Percentiles rank a stretch among this genome's conserved stretches.
These are phyloP conservation scores for Pterophyllum scalare DNA, from an alignment of 2,113 vertebrate species.

Conservation along the genomic window DNA sequence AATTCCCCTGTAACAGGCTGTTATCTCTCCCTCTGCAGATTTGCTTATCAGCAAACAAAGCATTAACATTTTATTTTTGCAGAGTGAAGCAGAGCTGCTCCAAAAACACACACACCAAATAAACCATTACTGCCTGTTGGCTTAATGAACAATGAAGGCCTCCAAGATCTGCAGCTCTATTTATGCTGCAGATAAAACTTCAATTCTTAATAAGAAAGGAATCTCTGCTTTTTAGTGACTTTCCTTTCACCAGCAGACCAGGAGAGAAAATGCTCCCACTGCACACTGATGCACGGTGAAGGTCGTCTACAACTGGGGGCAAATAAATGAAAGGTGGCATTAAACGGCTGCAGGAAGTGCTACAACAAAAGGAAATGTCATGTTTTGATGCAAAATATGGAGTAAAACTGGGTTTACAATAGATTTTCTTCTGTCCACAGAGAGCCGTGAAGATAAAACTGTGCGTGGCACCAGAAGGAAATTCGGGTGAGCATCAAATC, in stretches of 20 bases:
- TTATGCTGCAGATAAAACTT: slow-evolving; percentile 12
- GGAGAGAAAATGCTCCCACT: neutral
- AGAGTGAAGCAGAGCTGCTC: slow-evolving; percentile 20
- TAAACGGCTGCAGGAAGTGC: neutral
- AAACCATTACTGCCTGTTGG: slow-evolving; percentile 38
- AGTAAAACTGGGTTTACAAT: fast-evolving
- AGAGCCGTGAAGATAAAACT: neutral
- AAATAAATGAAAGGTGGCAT: neutral
- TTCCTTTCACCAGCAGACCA: neutral
- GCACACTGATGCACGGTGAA: neutral
- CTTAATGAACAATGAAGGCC: slow-evolving; percentile 26
- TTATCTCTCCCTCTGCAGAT: slow-evolving; percentile 27
- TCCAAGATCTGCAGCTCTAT: slow-evolving; percentile 13
- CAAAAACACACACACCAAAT: slow-evolving; percentile 39
- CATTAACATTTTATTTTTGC: slow-evolving; percentile 44
- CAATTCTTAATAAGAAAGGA: neutral
- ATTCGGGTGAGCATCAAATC: neutral
- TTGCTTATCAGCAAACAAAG: slow-evolving; percentile 43
- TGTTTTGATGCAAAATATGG: neutral
- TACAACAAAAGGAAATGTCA: neutral
- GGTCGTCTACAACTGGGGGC: neutral
- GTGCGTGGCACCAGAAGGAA: neutral
- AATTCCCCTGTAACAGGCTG: slow-evolving; percentile 16
- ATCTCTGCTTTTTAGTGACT: neutral
- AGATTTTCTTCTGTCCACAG: neutral